Percentiles rank a stretch among this genome's conserved stretches.
Evolutionary conservation across 2,888 invertebrate genomes (phyloP).

Genomic region (Julus scandinavius): DNA sequence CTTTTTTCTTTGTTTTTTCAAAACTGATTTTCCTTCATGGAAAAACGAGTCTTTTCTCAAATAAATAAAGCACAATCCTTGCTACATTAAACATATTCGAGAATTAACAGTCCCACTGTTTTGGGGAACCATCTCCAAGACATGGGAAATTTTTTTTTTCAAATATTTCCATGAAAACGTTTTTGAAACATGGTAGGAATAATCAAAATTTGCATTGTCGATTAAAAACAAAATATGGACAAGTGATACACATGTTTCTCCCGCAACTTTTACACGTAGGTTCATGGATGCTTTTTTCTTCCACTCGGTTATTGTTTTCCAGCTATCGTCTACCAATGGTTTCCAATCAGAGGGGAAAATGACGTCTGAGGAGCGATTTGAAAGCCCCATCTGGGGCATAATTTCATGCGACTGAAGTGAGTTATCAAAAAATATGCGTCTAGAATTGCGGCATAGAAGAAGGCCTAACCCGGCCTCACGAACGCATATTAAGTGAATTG

Average conservation of each 20-base stretch:
- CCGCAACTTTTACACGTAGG: neutral
- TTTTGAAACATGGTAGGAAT: too few species aligned
- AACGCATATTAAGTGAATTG: neutral
- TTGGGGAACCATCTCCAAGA: too few species aligned
- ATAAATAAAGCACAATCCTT: neutral
- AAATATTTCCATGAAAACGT: too few species aligned
- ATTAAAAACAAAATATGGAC: neutral
- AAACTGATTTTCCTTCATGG: neutral
- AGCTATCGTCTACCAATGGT: neutral
- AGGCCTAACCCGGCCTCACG: neutral
- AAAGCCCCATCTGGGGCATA: neutral
- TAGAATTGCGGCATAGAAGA: neutral
- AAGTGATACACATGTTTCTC: neutral
- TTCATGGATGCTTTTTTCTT: neutral
- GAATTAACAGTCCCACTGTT: too few species aligned
- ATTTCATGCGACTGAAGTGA: neutral
- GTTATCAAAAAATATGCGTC: conserved; percentile 1
- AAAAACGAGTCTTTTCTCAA: too few species aligned
- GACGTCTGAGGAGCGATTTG: neutral
- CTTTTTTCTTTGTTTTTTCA: neutral
- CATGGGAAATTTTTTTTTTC: too few species aligned
- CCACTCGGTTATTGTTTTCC: neutral
- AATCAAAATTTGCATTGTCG: neutral
- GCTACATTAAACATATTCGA: too few species aligned
- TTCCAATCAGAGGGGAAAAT: neutral